phyloP scores from a whole-genome alignment of 2,113 vertebrate species.

The Hiodon tergisus region DNA sequence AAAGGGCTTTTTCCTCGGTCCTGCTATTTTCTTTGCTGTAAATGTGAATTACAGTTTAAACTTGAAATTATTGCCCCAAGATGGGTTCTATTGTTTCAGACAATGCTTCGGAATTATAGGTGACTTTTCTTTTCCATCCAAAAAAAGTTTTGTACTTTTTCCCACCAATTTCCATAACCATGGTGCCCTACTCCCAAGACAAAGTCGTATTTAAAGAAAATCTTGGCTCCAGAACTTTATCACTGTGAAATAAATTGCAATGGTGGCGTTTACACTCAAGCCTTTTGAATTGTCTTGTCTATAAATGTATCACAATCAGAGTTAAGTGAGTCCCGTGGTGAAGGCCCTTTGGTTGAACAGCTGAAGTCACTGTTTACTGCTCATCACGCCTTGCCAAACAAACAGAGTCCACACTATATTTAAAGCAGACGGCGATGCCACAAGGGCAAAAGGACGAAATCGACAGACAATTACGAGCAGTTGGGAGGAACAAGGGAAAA shows the following conservation, averaged over 20 bases:
- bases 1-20: slow-evolving; percentile 7
- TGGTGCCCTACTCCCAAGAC: neutral
- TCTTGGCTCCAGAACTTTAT: neutral
- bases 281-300: slow-evolving; percentile 41
- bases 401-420: slow-evolving; percentile 42
- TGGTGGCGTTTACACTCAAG: neutral
- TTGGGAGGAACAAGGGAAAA: slow-evolving; percentile 34
- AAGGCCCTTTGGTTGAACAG: slow-evolving; percentile 57
- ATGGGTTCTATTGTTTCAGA: neutral
- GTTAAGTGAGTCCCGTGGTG: slow-evolving; percentile 53
- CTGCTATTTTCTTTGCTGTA: slow-evolving; percentile 5
- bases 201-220: neutral
- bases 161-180: slow-evolving; percentile 5
- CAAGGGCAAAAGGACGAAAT: slow-evolving; percentile 40
- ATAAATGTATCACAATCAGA: slow-evolving; percentile 56
- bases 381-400: slow-evolving; percentile 57
- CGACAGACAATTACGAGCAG: slow-evolving; percentile 20
- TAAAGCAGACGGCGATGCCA: slow-evolving; percentile 50
- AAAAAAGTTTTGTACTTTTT: neutral
- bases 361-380: slow-evolving; percentile 47
- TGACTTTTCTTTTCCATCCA: slow-evolving; percentile 5
- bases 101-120: slow-evolving; percentile 6
- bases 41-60: slow-evolving; percentile 3
- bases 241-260: neutral
- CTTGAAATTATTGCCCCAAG: slow-evolving; percentile 8